Base-by-base conservation (phyloP, 2,113 vertebrate genomes). In the Otolemur garnettii region DNA sequence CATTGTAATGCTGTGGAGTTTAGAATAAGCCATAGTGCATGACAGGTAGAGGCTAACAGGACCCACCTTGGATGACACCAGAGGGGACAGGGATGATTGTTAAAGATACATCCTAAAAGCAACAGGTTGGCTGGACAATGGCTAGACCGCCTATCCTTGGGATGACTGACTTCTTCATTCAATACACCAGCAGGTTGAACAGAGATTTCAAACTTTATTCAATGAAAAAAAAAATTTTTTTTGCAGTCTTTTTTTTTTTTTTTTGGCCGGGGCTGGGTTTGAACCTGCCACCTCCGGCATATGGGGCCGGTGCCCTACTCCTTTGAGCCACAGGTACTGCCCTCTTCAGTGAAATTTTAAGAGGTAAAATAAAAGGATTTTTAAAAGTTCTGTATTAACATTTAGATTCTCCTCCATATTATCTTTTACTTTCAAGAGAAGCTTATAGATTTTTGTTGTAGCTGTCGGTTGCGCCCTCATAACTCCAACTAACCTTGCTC, bases 351-450 rank as follows among this genome's bases (percentile, higher is more conserved):
- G 45, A 50, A 50, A 50, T 50, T 50, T 50, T 50, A 72, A 90
- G 53, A 68, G 30, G 8, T 90, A 2, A 93, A 78, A 57, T 62
- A 50, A 71, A 78, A 85, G 64, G 22, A 19, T 38, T 84, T 91
- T 90, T 21, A 4, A 64, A 87, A 77, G 35, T 57, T 71, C 89
- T 69, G 66, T 35, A 89, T 57, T 55, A 89, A 79, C 24, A 80
- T 19, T 74, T 35, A 59, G 4, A 91, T 57, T 38, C 75, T 21
- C 30, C n/a, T 7, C 69, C 21, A 62, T 3, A 71, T 19, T 42
- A 42, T 68, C 24, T 83, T 71, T 74, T 78, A 42, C 60, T 84
- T 96, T 87, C 8, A 90, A 88, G 24, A 95, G 30, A 38, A 64
- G 55, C 13, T 60, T 60, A 57, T 1, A 42, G 38, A 28, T 15